Conservation (phyloP, 2,888 invertebrate species). For the Pammene fasciana region DNA sequence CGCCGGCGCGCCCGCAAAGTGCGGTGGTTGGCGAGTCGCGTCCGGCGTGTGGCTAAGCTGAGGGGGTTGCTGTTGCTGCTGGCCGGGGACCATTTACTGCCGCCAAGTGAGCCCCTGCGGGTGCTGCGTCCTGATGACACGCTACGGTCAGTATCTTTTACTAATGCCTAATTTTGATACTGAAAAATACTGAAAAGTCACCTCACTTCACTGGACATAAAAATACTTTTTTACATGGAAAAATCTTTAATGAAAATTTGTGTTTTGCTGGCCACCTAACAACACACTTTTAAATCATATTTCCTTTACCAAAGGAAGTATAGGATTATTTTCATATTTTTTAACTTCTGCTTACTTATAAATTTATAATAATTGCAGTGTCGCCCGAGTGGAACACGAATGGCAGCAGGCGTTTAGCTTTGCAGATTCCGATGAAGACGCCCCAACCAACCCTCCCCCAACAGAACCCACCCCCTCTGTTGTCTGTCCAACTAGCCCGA, state of each 20-base stretch:
- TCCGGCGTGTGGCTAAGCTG: conserved; percentile 9
- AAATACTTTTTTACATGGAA: no score
- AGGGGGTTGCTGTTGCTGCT: conserved; percentile 16
- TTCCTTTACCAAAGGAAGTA: no score
- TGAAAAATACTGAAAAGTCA: no score
- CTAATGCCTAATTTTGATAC: no score
- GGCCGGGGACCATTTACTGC: conserved; percentile 33
- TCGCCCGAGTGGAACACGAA: conserved; percentile 20
- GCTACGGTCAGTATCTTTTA: conserved; percentile 4
- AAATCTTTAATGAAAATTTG: no score
- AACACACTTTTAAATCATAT: no score
- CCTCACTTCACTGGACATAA: no score
- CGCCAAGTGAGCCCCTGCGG: conserved; percentile 35
- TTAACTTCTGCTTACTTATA: no score
- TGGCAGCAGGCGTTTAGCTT: conserved; percentile 29
- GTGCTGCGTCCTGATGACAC: conserved; percentile 13
- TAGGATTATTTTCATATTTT: no score
- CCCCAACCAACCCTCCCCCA: background rate
- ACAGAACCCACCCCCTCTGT: no score
- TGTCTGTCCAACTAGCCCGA: background rate
- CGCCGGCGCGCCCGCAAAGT: conserved; percentile 18
- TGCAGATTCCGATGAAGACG: background rate
- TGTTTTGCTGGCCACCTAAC: no score
- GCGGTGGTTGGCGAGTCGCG: conserved; percentile 22
- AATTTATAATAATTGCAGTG: conserved; percentile 15